Evolutionary conservation across 2,888 invertebrate genomes (phyloP).

Genomic region (Campopleginae sp.): DNA sequence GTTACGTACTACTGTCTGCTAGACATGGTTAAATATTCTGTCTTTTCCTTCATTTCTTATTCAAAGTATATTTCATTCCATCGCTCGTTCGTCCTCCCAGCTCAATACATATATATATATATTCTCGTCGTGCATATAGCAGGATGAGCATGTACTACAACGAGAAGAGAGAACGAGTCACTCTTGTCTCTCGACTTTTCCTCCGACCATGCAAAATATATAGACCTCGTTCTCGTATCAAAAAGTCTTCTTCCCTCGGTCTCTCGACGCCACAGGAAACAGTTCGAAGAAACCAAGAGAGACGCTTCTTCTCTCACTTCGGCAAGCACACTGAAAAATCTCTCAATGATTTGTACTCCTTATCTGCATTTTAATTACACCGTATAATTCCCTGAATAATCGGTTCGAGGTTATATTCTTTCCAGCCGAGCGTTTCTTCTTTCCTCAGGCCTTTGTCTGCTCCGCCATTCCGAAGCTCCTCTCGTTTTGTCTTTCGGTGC

Average conservation of each 20-base stretch:
- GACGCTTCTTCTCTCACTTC: constrained; percentile 56
- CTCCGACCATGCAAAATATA: constrained; percentile 44
- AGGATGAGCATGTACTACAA: constrained; percentile 43
- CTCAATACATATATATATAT: constrained; percentile 74
- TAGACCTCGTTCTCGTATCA: constrained; percentile 50
- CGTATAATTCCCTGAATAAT: constrained; percentile 82
- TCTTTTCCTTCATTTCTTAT: constrained; percentile 79
- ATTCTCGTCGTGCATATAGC: constrained; percentile 71
- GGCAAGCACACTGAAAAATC: constrained; percentile 77
- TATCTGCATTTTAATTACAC: constrained; percentile 84
- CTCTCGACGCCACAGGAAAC: constrained; percentile 31
- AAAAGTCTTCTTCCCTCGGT: constrained; percentile 44
- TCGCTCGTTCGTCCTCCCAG: constrained; percentile 76
- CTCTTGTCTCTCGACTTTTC: constrained; percentile 50
- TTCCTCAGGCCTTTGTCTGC: constrained; percentile 56
- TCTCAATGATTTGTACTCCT: constrained; percentile 83
- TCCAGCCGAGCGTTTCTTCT: constrained; percentile 67
- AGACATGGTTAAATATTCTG: constrained; percentile 78
- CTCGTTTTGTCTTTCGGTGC: constrained; percentile 14
- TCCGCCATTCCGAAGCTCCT: constrained; percentile 41
- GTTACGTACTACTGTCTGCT: constrained; percentile 57
- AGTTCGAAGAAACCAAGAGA: constrained; percentile 38
- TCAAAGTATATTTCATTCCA: constrained; percentile 82
- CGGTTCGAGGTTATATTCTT: constrained; percentile 70
- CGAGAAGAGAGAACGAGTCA: constrained; percentile 53